A percentile compares a stretch with the other conserved stretches of the same genome.
phyloP scores from a whole-genome alignment of 2,888 invertebrate species.

The Cancer borealis region DNA sequence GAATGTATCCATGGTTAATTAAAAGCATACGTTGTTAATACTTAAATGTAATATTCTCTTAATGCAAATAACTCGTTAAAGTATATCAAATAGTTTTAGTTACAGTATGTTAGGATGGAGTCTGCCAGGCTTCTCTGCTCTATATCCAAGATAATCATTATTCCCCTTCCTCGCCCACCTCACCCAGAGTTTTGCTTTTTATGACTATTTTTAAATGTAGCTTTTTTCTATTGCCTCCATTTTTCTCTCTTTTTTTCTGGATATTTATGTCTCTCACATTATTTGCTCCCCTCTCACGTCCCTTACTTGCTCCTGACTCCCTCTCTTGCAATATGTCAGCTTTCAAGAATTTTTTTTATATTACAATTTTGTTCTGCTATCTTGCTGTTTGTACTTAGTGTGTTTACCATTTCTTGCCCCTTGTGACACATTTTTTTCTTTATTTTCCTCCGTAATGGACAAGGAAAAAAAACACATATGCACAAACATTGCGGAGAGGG shows the following conservation, averaged over 20 bases:
- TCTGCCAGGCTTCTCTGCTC: neutral
- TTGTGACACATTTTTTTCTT: neutral
- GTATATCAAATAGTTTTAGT: neutral
- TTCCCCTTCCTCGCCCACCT: neutral
- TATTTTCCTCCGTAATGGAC: neutral
- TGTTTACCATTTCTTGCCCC: neutral
- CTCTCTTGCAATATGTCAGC: neutral
- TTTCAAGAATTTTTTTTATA: neutral
- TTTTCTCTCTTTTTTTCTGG: neutral
- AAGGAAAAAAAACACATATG: neutral
- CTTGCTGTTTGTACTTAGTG: neutral
- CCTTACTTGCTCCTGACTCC: conserved; percentile 20
- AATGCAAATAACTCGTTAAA: neutral
- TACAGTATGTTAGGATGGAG: neutral
- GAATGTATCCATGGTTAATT: neutral
- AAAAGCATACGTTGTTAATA: neutral
- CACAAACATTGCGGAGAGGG: neutral
- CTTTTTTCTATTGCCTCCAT: neutral
- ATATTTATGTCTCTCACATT: neutral
- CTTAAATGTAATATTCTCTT: neutral
- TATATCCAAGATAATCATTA: neutral
- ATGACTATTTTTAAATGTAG: neutral
- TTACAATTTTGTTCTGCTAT: neutral
- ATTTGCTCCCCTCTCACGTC: neutral
- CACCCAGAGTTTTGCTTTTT: neutral